Evolutionary conservation across 23 tunicate genomes (phyloP).

Genomic region (Halocynthia aurantium): DNA sequence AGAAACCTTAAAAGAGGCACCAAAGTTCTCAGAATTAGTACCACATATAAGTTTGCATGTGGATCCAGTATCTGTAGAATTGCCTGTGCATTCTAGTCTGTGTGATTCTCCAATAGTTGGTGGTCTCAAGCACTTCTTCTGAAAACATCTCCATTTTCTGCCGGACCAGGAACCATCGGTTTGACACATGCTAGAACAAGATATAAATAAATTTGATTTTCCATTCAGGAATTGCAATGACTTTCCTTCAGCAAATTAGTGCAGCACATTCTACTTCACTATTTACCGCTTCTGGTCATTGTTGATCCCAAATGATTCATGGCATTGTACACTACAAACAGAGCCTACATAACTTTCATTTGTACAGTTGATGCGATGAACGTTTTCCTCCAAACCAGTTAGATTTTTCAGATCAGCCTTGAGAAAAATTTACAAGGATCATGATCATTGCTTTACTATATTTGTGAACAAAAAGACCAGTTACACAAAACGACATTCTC

Average conservation of each 20-base stretch:
- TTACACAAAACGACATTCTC: no score
- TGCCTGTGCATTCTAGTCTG: not conserved
- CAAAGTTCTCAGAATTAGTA: not conserved
- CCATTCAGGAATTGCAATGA: not conserved
- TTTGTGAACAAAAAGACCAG: no score
- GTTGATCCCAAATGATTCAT: not conserved
- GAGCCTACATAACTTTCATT: slow-evolving; percentile 10
- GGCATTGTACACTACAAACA: slow-evolving; percentile 15
- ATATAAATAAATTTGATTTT: not conserved
- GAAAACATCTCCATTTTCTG: slow-evolving; percentile 1
- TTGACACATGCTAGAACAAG: not conserved
- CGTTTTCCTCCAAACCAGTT: not conserved
- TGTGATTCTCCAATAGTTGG: not conserved
- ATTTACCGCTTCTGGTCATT: no score
- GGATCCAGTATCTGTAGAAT: not conserved
- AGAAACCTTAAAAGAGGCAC: not conserved
- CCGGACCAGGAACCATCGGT: slow-evolving; percentile 4
- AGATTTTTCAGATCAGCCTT: not conserved
- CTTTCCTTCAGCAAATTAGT: not conserved
- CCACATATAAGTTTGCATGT: not conserved
- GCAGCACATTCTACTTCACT: not conserved
- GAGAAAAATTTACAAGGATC: no score
- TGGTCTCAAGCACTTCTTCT: not conserved
- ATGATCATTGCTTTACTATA: no score
- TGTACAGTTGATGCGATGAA: slow-evolving; percentile 8